Evolutionary conservation across 30 jellyfish, hydroid and myxozoan genomes (phyloP).

Genomic region (Hydractinia symbiolongicarpus): DNA sequence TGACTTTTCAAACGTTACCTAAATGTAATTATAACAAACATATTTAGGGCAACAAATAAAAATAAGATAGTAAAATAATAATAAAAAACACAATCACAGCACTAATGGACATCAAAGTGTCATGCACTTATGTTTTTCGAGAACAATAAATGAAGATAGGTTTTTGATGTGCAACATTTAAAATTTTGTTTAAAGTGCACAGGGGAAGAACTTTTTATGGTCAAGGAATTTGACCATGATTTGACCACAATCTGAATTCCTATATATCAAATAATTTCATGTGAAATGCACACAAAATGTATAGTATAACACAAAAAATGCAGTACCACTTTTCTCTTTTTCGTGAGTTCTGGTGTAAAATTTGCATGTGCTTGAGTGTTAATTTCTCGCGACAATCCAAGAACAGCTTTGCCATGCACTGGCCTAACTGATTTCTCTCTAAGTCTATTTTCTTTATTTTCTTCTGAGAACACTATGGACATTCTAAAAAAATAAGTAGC

Average conservation of each 20-base stretch:
- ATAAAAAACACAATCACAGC: background rate
- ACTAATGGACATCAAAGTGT: too few species aligned
- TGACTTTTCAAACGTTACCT: background rate
- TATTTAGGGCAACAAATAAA: background rate
- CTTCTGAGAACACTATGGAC: slow-evolving; percentile 10
- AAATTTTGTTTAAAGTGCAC: too few species aligned
- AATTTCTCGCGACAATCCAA: background rate
- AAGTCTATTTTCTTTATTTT: slow-evolving; percentile 4
- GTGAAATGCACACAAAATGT: background rate
- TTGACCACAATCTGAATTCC: too few species aligned
- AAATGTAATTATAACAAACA: background rate
- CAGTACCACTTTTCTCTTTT: background rate
- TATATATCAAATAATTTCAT: background rate
- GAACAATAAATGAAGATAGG: too few species aligned
- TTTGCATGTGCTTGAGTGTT: background rate
- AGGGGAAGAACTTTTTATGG: too few species aligned
- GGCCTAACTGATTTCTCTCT: background rate
- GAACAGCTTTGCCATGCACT: background rate
- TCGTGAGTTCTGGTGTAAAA: background rate
- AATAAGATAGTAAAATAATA: background rate
- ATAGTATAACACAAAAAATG: background rate
- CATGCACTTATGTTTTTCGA: too few species aligned
- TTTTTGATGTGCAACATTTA: too few species aligned
- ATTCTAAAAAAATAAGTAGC: background rate
- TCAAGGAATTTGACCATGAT: too few species aligned